These are phyloP conservation scores for Astropecten irregularis DNA, from an alignment of 53 echinoderm and acorn worm genomes.

Conservation along the genomic window DNA sequence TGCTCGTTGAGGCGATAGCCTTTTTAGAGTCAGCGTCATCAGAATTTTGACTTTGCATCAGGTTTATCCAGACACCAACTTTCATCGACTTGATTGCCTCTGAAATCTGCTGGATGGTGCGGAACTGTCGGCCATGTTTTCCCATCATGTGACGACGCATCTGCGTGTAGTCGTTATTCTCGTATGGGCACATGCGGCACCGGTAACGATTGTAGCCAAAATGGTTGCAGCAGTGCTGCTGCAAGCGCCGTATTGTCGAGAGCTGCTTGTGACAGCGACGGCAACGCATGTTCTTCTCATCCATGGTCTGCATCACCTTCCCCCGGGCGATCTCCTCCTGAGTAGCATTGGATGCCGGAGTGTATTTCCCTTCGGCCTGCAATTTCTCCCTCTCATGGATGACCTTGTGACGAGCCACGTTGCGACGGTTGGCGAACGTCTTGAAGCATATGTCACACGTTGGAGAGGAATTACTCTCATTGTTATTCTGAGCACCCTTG, in stretches of 20 bases:
- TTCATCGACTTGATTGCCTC: constrained; percentile 93
- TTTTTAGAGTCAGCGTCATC: constrained; percentile 44
- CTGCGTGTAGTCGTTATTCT: constrained; percentile 93
- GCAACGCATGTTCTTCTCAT: constrained; percentile 89
- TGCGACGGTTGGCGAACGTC: constrained; percentile 86
- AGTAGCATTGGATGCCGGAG: constrained; percentile 43
- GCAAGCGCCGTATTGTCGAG: constrained; percentile 76
- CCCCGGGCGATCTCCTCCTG: constrained; percentile 76
- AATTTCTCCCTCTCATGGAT: constrained; percentile 76
- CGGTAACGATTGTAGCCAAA: constrained; percentile 91
- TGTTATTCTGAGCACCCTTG: constrained; percentile 56
- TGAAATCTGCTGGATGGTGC: constrained; percentile 87
- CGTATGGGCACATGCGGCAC: constrained; percentile 84
- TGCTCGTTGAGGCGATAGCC: not conserved
- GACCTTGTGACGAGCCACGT: constrained; percentile 87
- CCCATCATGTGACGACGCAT: constrained; percentile 96
- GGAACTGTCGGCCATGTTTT: constrained; percentile 91
- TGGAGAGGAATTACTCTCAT: constrained; percentile 61
- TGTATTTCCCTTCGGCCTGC: constrained; percentile 43
- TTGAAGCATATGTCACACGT: constrained; percentile 87
- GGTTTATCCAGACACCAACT: constrained; percentile 92
- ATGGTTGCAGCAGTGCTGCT: constrained; percentile 95
- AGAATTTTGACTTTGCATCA: constrained; percentile 62
- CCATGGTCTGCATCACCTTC: constrained; percentile 86
- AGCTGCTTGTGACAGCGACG: constrained; percentile 84